Base-by-base conservation (phyloP, 2,797 vertebrate species). In the Champsocephalus esox region DNA sequence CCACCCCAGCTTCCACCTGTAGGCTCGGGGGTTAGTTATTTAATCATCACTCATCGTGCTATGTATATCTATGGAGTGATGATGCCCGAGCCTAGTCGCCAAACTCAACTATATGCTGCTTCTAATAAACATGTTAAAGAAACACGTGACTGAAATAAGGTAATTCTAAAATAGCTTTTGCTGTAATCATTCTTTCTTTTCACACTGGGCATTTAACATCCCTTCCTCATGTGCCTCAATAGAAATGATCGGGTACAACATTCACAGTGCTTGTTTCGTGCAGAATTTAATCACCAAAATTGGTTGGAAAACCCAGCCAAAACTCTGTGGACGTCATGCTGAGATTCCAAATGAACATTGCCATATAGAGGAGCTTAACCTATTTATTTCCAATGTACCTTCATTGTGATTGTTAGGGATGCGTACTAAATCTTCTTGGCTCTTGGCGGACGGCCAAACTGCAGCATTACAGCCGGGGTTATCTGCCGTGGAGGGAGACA, bases 401-500 rank as follows among this genome's bases (percentile, higher is more conserved):
- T 96, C 94, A 81, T 91, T 94, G 80, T 96, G 95, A 93, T 93
- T 94, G 92, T 95, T 95, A 84, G 89, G 90, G 90, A 90, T 90
- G 92, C 95, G 89, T 89, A 90, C 79, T 79, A 91, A 95, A 92
- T 95, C 94, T 89, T 95, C 95, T 67, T 45, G 85, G 75, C 93
- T 95, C 78, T 70, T 95, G 94, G 94, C 84, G 5, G 91, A 77
- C 79, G 94, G 95, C 95, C 96, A 95, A 61, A 87, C 73, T 3
- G 80, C 78, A 52, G 89, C 69, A 92, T 91, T 85, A 87, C 82
- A 81, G 65, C 77, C 10, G 7, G 86, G 73, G 75, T 90, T 87
- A 89, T 95, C 95, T 95, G 90, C 12, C 11, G 16, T 41, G 54
- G 73, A 72, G 28, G 54, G 73, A 66, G 44, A 60, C 56, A 72